Evolutionary conservation across 1,140 invertebrate species (phyloP), one percentile per base, ranked within the genome.

Genomic region (Drosophila teissieri): DNA sequence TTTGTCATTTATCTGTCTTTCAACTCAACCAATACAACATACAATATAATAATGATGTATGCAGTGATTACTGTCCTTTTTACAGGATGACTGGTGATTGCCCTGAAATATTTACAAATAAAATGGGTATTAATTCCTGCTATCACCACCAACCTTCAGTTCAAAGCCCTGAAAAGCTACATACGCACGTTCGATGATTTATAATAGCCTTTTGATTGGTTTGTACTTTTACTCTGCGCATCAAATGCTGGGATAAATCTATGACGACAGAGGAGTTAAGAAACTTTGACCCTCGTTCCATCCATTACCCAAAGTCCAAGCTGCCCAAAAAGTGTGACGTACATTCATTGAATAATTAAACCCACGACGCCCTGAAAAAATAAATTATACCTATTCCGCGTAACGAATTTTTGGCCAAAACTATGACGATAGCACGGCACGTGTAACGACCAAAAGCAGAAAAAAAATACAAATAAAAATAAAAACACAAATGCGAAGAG

Each of bases 1-100:
- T 55, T 49, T 75, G 45, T 75, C 42, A 63, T 42, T 52, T 72
- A 69, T 56, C 68, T 75, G 52, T 39, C 58, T 75, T 57, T 67
- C 15, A 48, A 67, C 17, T 42, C 57, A 52, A 54, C 75, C 42
- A 42, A 54, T 64, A 39, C 37, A 48, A 54, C 56, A 44, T 37
- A 24, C 40, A 74, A 22, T 40, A 34, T 34, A 36, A 39, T 22
- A 44, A 51, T 44, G 4, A 27, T 10, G 27, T 37, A 37, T 46
- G 12, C 44, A 31, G 61, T 44, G 4, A 52, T 31, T 37, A 45
- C 10, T 48, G 31, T 24, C 49, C 12, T 15, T 12, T 31, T 12
- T 17, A 34, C n/a, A 14, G 19, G n/a, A 34, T 22, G 3, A 7
- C 17, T 58, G 24, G 36, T 22, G 34, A 63, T 49, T 12, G n/a